A percentile compares a stretch with the other conserved stretches of the same genome.
Evolutionary conservation across 2,888 invertebrate species (phyloP).

Genomic region (Julus scanicus): DNA sequence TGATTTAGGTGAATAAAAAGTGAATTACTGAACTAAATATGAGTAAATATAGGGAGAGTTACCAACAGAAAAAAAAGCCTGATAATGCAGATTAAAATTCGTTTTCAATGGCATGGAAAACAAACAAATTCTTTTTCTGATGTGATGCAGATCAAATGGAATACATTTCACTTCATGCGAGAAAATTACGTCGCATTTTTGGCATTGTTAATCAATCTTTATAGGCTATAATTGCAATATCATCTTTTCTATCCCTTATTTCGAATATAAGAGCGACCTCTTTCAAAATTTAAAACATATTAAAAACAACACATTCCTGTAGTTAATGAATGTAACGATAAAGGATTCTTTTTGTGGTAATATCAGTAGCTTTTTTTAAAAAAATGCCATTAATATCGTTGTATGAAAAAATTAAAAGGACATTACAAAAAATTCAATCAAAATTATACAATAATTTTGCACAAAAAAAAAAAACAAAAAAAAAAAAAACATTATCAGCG

Average conservation of each 20-base stretch:
- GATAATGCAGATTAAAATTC: background rate
- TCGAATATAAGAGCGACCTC: background rate
- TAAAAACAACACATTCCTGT: background rate
- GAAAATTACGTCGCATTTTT: background rate
- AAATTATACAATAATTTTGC: too few species aligned
- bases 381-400: too few species aligned
- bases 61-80: background rate
- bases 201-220: background rate
- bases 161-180: background rate
- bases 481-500: too few species aligned
- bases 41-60: conserved; percentile 25
- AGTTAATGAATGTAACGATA: background rate
- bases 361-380: too few species aligned
- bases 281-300: background rate
- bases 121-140: background rate
- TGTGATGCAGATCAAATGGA: conserved; percentile 1
- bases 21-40: conserved; percentile 33
- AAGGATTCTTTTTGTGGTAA: background rate
- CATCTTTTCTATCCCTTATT: background rate
- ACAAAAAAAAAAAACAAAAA: too few species aligned
- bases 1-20: background rate
- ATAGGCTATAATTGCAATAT: background rate
- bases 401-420: too few species aligned
- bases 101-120: conserved; percentile 11
- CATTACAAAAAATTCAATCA: too few species aligned